Evolutionary conservation across 2,113 vertebrate species (phyloP).

Genomic region (Oncorhynchus masou): DNA sequence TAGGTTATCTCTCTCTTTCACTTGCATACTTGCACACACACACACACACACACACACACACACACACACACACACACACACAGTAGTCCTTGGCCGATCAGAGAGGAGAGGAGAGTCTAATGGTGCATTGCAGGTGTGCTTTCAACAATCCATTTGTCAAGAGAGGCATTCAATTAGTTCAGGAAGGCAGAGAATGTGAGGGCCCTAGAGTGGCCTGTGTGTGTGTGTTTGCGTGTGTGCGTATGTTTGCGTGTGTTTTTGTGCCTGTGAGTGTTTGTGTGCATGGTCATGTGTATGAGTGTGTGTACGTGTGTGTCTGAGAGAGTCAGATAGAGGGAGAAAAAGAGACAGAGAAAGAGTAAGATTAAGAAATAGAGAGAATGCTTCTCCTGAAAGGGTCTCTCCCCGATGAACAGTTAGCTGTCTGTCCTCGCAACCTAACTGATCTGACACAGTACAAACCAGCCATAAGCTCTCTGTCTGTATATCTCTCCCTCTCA

Average conservation of each 20-base stretch:
- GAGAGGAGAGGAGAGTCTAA: constrained; percentile 42
- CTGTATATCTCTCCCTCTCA: constrained; percentile 21
- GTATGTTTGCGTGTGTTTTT: not conserved
- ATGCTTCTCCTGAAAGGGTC: too few species aligned
- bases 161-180: too few species aligned
- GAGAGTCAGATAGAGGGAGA: too few species aligned
- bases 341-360: not conserved
- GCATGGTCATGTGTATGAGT: too few species aligned
- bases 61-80: constrained; percentile 22
- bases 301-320: too few species aligned
- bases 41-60: too few species aligned
- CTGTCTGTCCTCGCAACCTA: not conserved
- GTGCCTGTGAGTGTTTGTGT: not conserved
- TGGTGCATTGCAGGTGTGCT: constrained; percentile 48
- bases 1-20: too few species aligned
- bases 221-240: not conserved
- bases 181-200: not conserved
- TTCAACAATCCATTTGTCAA: too few species aligned
- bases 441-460: not conserved
- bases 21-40: constrained; percentile 2
- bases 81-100: constrained; percentile 33
- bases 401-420: not conserved
- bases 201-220: not conserved
- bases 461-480: not conserved
- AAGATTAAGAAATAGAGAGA: not conserved